Conservation (phyloP, 2,113 vertebrate species). For the Nyctibius bracteatus region DNA sequence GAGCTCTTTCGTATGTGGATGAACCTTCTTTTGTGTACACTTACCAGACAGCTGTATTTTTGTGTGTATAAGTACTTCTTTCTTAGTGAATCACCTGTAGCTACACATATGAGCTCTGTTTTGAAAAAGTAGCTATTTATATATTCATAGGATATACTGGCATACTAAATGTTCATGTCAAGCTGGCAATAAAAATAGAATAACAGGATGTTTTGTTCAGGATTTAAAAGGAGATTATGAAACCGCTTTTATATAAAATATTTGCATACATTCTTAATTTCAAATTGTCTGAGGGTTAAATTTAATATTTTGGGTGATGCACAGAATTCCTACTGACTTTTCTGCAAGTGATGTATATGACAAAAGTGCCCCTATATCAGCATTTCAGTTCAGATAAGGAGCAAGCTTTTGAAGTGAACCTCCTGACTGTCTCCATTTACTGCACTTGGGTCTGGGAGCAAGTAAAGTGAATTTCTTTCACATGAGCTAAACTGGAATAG, state of each 20-base stretch:
- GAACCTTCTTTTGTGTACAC: background rate
- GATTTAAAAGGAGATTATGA: background rate
- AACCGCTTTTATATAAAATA: background rate
- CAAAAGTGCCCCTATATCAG: background rate
- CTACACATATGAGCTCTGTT: background rate
- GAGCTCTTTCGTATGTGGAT: background rate
- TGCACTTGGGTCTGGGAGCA: background rate
- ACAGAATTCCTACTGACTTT: background rate
- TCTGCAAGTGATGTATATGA: background rate
- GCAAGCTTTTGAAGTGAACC: background rate
- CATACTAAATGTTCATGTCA: background rate
- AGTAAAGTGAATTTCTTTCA: background rate
- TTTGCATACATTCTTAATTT: background rate
- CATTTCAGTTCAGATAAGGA: background rate
- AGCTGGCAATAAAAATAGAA: background rate
- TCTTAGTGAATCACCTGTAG: background rate
- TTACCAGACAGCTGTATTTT: background rate
- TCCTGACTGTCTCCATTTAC: background rate
- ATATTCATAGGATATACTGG: background rate
- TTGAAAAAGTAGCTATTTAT: background rate
- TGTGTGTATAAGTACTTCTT: background rate
- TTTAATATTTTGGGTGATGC: background rate
- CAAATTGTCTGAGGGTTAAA: background rate
- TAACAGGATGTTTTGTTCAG: background rate
- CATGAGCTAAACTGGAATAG: background rate